These are phyloP conservation scores for Zootermopsis nevadensis DNA, from an alignment of 2,888 invertebrate species.

Conservation along the genomic window DNA sequence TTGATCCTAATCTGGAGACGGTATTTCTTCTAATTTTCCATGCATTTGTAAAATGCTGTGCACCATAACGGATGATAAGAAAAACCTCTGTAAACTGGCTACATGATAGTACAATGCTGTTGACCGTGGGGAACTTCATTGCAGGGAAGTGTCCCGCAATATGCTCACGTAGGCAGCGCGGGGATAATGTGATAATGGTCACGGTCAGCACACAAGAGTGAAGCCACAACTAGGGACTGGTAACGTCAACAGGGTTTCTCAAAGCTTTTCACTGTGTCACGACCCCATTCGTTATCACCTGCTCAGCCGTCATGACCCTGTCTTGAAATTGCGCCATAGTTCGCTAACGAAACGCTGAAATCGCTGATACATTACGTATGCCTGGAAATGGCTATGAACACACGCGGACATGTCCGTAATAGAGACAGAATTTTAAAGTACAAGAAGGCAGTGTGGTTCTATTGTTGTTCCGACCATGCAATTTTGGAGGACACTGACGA, in stretches of 20 bases:
- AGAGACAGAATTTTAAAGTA: too few species aligned
- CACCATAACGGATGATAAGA: too few species aligned
- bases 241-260: neutral
- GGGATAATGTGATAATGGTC: neutral
- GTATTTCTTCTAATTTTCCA: too few species aligned
- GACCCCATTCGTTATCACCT: neutral
- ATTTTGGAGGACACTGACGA: too few species aligned
- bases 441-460: too few species aligned
- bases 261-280: neutral
- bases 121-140: neutral
- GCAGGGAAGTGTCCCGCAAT: neutral
- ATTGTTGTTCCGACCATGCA: too few species aligned
- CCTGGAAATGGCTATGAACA: neutral
- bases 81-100: too few species aligned
- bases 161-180: neutral
- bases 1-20: too few species aligned
- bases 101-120: neutral
- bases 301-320: neutral
- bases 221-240: neutral
- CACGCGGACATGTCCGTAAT: too few species aligned
- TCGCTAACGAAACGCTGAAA: neutral
- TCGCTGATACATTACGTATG: neutral
- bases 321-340: neutral
- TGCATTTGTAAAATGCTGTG: too few species aligned
- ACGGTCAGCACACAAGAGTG: neutral